phyloP scores from a whole-genome alignment of 2,113 vertebrate species.

The Gasterosteus aculeatus region DNA sequence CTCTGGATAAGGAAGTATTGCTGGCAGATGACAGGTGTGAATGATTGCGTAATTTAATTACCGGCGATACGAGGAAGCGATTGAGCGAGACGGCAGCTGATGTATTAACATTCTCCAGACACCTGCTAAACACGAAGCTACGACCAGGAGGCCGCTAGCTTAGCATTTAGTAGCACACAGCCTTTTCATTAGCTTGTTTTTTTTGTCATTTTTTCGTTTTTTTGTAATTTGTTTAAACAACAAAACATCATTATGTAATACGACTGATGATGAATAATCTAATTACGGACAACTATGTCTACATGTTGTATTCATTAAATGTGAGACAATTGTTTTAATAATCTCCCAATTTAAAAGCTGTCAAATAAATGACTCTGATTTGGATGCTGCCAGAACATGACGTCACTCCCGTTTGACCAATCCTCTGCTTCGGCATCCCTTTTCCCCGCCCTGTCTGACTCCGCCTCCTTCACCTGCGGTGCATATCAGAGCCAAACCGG shows the following conservation, averaged over 20 bases:
- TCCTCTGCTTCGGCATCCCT: background rate
- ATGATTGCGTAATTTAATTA: slow-evolving; percentile 46
- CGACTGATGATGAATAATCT: background rate
- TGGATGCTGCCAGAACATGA: background rate
- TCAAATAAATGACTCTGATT: background rate
- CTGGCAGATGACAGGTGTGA: slow-evolving; percentile 69
- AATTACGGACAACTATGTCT: too few species aligned
- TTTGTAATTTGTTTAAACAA: background rate
- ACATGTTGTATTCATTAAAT: background rate
- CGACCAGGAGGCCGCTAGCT: background rate
- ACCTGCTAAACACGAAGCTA: background rate
- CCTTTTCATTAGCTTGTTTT: background rate
- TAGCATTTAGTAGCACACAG: background rate
- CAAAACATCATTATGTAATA: background rate
- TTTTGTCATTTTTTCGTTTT: background rate
- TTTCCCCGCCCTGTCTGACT: background rate
- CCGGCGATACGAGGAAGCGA: slow-evolving; percentile 8
- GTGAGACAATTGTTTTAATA: background rate
- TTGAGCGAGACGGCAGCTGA: background rate
- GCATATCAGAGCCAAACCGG: background rate
- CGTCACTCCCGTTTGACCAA: background rate
- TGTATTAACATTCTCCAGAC: background rate
- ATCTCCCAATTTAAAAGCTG: background rate
- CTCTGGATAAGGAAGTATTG: slow-evolving; percentile 72
- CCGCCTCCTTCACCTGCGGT: background rate